Conservation (phyloP, 2,113 vertebrate genomes). For the Hepsetus odoe region DNA sequence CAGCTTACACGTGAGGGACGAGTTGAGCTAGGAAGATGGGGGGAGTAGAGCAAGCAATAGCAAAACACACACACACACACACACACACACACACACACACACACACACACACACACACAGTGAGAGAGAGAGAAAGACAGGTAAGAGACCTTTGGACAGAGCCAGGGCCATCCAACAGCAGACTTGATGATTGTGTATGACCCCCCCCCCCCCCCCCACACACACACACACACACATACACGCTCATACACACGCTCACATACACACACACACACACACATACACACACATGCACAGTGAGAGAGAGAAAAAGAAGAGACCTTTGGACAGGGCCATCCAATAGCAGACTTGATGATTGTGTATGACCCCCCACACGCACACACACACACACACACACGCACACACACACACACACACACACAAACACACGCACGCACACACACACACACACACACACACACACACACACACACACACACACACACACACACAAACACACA, state of each 20-base stretch:
- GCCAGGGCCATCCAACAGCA: slow-evolving; percentile 70
- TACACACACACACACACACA: too few relatives aligned
- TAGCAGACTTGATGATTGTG: slow-evolving; percentile 84
- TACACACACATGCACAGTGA: too few relatives aligned
- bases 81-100: neutral
- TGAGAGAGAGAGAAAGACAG: slow-evolving; percentile 72
- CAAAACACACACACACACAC: neutral
- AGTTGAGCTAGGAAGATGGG: slow-evolving; percentile 16
- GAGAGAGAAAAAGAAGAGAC: slow-evolving; percentile 70
- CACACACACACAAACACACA: neutral
- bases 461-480: neutral
- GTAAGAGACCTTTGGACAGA: slow-evolving; percentile 35
- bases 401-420: too few relatives aligned
- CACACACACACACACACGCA: too few relatives aligned
- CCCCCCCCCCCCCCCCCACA: slow-evolving; percentile 56
- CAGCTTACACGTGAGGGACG: slow-evolving; percentile 86
- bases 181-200: slow-evolving; percentile 81
- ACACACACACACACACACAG: neutral
- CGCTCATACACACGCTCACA: too few relatives aligned
- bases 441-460: too few relatives aligned
- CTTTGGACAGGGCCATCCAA: slow-evolving; percentile 56
- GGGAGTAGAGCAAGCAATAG: slow-evolving; percentile 39
- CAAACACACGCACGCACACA: neutral
- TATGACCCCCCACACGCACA: slow-evolving; percentile 46
- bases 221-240: too few relatives aligned